phyloP scores from a whole-genome alignment of 1,140 invertebrate species.

The Protaetia brevitarsis region DNA sequence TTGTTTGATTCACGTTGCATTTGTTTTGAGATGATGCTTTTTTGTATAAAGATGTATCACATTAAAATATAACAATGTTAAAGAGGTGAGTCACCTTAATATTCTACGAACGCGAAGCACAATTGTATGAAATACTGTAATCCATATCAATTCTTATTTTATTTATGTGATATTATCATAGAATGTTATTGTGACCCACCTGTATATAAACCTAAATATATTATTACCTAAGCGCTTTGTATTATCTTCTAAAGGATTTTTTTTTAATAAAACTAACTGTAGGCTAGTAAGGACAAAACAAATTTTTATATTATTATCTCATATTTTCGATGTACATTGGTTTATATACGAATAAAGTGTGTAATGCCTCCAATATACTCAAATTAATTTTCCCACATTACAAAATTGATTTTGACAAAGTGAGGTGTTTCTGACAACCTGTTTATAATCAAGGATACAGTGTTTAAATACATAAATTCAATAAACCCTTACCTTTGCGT shows the following conservation, averaged over 20 bases:
- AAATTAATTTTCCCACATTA: not conserved
- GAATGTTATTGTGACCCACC: conserved; percentile 12
- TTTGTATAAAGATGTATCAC: conserved; percentile 15
- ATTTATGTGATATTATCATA: not conserved
- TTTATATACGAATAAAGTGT: conserved; percentile 19
- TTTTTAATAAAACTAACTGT: conserved; percentile 19
- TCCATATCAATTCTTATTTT: not conserved
- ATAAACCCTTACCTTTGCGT: too few relatives aligned
- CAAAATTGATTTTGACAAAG: not conserved
- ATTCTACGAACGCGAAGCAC: not conserved
- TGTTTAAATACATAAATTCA: too few relatives aligned
- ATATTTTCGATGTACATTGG: conserved; percentile 9
- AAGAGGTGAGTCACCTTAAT: not conserved
- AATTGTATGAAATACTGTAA: not conserved
- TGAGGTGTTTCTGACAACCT: not conserved
- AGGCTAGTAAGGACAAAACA: conserved; percentile 14
- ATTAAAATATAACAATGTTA: not conserved
- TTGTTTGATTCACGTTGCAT: conserved; percentile 2
- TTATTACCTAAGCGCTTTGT: conserved; percentile 14
- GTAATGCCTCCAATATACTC: not conserved
- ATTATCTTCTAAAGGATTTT: not conserved
- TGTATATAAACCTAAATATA: conserved; percentile 14
- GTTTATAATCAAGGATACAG: not conserved
- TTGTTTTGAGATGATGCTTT: conserved; percentile 12
- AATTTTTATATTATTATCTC: conserved; percentile 20